A percentile compares a stretch with the other conserved stretches of the same genome.
Conservation (phyloP, 2,113 vertebrate species). For the Arvicanthis niloticus region DNA sequence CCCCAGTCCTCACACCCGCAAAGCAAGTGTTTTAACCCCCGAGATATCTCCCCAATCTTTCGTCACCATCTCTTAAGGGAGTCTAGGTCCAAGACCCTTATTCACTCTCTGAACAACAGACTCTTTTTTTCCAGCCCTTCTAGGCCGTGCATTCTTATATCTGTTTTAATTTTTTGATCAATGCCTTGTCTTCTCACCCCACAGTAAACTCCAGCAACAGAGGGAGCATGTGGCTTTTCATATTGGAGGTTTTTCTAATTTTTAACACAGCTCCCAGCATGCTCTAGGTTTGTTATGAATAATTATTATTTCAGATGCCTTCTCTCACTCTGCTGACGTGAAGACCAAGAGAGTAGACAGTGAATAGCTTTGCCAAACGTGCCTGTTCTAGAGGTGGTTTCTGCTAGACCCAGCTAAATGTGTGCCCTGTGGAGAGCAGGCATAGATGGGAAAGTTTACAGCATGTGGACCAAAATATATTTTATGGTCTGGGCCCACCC, state of each 20-base stretch:
- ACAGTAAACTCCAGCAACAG: background rate
- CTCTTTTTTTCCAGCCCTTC: background rate
- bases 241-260: background rate
- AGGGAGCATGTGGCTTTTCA: background rate
- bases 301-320: background rate
- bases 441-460: background rate
- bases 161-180: background rate
- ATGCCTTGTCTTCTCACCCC: background rate
- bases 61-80: background rate
- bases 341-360: background rate
- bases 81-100: background rate
- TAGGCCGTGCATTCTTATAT: background rate
- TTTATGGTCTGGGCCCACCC: background rate
- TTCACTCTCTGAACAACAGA: rapidly evolving
- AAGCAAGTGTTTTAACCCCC: background rate
- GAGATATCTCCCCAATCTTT: background rate
- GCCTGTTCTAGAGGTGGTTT: background rate
- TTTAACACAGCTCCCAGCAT: rapidly evolving
- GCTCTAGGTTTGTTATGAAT: background rate
- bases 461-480: background rate
- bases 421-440: rapidly evolving
- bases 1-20: too few species aligned
- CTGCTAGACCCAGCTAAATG: background rate
- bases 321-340: background rate
- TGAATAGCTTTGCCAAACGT: background rate